A percentile compares a stretch with the other conserved stretches of the same genome.
phyloP scores from a whole-genome alignment of 2,113 vertebrate species.

The Phalacrocorax aristotelis region DNA sequence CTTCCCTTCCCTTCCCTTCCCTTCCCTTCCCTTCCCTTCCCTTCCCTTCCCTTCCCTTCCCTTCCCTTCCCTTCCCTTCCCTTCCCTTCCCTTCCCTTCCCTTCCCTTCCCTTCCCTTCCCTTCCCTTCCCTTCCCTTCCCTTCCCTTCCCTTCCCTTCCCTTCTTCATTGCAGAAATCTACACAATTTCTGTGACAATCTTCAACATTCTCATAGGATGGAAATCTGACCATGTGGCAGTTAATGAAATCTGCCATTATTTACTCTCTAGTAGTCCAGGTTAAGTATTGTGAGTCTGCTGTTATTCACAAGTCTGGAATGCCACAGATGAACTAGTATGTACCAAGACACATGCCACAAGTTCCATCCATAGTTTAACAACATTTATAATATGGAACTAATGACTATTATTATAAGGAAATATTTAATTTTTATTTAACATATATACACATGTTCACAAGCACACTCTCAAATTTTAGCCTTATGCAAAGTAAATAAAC shows the following conservation, averaged over 20 bases:
- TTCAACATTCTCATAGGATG: background rate
- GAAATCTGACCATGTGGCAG: background rate
- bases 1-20: background rate
- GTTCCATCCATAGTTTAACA: background rate
- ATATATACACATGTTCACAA: accelerated
- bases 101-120: background rate
- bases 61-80: background rate
- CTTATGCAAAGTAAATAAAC: background rate
- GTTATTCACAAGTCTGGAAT: background rate
- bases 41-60: background rate
- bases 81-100: background rate
- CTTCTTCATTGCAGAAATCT: background rate
- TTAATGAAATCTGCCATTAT: background rate
- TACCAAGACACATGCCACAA: accelerated
- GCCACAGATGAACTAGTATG: accelerated
- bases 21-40: background rate
- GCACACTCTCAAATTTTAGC: background rate
- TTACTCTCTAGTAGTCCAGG: background rate
- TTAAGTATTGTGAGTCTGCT: background rate
- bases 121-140: background rate
- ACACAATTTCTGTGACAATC: background rate
- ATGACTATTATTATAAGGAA: background rate
- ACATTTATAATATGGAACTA: background rate
- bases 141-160: background rate
- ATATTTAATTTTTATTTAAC: background rate